Evolutionary conservation across 1,140 invertebrate genomes (phyloP), one percentile per base, ranked within the genome.

Genomic region (Drosophila fuyamai): DNA sequence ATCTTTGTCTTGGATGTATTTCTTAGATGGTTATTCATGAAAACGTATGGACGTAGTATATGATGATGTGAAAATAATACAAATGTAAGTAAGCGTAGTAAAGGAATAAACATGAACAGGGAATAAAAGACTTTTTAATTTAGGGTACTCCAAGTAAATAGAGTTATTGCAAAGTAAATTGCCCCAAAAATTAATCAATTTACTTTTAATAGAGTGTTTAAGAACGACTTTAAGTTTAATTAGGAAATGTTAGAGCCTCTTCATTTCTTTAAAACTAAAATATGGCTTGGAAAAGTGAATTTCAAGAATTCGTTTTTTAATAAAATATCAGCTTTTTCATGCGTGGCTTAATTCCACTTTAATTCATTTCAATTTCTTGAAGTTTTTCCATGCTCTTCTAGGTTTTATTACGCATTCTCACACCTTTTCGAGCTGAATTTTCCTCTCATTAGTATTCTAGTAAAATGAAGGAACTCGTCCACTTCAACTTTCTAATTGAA

Each of bases 401-500:
- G 16, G n/a, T 46, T 65, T 47, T 56, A 18, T 13, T 51, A 18
- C 29, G 10, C 44, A 67, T 29, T 67, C 32, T 43, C 44, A 27
- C 46, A 50, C 46, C 27, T 65, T 35, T 27, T 43, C 2, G n/a
- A 32, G 59, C 18, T 41, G 6, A 9, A 57, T 35, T 41, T 35
- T 38, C 29, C 51, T 16, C 62, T 68, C 62, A 46, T 56, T 56
- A 70, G 51, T 35, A 23, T 18, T 46, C 43, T 6, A 16, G 63
- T 27, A 38, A 71, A 56, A 38, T 23, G 14, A 32, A 18, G 46
- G 8, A 29, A 36, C 36, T 43, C 62, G 50, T 32, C 46, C 60
- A 58, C 27, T 48, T 50, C 43, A 73, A 70, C 58, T 73, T 56
- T 85, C 67, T 85, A 84, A 84, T 84, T 84, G 73, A 84, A 84